Evolutionary conservation across 2,888 invertebrate species (phyloP), one percentile per base, ranked within the genome.

Genomic region (Erebia ligea): DNA sequence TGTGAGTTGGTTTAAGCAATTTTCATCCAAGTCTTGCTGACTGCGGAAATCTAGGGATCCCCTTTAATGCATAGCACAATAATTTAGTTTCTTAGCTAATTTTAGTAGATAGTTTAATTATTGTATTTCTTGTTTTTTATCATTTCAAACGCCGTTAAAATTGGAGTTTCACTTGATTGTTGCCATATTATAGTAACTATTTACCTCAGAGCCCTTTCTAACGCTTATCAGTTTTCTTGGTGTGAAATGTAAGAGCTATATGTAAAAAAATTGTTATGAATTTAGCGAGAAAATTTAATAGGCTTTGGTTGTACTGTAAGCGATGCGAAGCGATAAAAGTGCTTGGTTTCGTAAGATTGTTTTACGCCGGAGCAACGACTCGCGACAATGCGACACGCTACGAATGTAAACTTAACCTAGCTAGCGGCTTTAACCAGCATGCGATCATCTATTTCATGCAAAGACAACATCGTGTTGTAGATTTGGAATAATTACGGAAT

Each of bases 161-260:
- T 75, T 76, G 76, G 73, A 73, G 77, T 73, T 80, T 80, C 80
- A 80, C 80, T 88, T 88, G 86, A 84, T 81, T 84, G 90, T 91
- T 92, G 92, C 92, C 92, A 92, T 92, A 92, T 86, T 80, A 78
- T 84, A 84, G 84, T 83, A 89, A 88, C 88, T 89, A 82, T 86
- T 90, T 90, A 89, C 91, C 90, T 90, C 89, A 86, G 82, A 83
- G 76, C 83, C 81, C 70, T 67, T 81, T 79, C 82, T 59, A 58
- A 73, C 67, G 68, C 68, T 71, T 72, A 80, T 11, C 68, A 34
- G 83, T 75, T 69, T 73, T 67, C 71, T 64, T 67, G 68, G 50
- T 61, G 57, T 57, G 64, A 34, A 62, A 70, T 66, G 54, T 70
- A 56, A 21, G 34, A 62, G n/a, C n/a, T n/a, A 50, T 52, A 54